phyloP scores from a whole-genome alignment of 2,888 invertebrate genomes.

The Toxonevra muliebris region DNA sequence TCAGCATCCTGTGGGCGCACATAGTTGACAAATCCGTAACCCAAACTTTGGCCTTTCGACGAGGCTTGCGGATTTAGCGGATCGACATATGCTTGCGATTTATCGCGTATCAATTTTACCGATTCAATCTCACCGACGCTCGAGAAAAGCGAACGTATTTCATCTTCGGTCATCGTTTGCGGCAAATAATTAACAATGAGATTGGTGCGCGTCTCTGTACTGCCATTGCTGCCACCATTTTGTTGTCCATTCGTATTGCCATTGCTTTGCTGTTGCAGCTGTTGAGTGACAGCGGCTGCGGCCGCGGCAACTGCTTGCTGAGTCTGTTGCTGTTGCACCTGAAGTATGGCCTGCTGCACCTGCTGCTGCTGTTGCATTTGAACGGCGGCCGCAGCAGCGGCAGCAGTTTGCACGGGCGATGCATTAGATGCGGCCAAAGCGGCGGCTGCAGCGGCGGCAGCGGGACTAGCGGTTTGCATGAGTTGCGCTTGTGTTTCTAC shows the following conservation, averaged over 20 bases:
- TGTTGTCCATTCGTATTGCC: slow-evolving; percentile 64
- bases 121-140: slow-evolving; percentile 99
- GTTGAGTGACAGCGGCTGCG: slow-evolving; percentile 52
- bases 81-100: slow-evolving; percentile 82
- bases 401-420: slow-evolving; percentile 46
- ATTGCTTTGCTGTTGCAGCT: slow-evolving; percentile 46
- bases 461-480: slow-evolving; percentile 52
- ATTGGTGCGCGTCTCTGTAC: slow-evolving; percentile 96
- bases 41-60: slow-evolving; percentile 92
- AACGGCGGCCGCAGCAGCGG: slow-evolving; percentile 60
- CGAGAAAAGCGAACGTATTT: slow-evolving; percentile 96
- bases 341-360: slow-evolving; percentile 61
- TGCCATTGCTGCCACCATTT: slow-evolving; percentile 74
- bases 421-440: slow-evolving; percentile 46
- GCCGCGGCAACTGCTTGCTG: slow-evolving; percentile 55
- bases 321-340: slow-evolving; percentile 63
- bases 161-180: slow-evolving; percentile 99
- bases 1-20: slow-evolving; percentile 97
- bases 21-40: slow-evolving; percentile 99
- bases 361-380: slow-evolving; percentile 62
- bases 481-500: slow-evolving; percentile 57
- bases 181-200: slow-evolving; percentile 99
- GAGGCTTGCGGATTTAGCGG: slow-evolving; percentile 71
- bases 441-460: slow-evolving; percentile 55
- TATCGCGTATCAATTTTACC: slow-evolving; percentile 98